phyloP scores from a whole-genome alignment of 2,113 vertebrate genomes.

The Hippolais icterina region DNA sequence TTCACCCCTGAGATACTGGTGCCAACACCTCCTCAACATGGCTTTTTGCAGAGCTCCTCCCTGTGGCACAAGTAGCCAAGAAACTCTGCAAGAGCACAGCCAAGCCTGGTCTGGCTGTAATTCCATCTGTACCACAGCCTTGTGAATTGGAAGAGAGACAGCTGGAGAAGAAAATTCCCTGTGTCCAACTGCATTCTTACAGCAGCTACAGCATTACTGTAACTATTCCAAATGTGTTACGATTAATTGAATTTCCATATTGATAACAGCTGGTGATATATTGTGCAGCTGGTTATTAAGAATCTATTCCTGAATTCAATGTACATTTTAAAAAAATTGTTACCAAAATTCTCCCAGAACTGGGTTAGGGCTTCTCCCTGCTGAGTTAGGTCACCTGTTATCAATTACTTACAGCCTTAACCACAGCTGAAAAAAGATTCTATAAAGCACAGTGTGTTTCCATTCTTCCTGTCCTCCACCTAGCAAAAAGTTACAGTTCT shows the following conservation, averaged over 20 bases:
- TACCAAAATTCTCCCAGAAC: neutral
- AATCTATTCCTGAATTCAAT: neutral
- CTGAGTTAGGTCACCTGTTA: neutral
- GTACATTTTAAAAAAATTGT: rapidly evolving
- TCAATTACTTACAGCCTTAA: neutral
- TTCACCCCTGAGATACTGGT: neutral
- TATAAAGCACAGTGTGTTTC: neutral
- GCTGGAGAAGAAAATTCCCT: neutral
- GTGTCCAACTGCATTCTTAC: neutral
- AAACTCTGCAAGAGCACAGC: neutral
- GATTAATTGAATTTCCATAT: neutral
- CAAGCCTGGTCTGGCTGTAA: neutral
- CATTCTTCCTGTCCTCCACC: neutral
- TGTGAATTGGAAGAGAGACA: neutral
- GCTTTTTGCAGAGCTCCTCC: neutral
- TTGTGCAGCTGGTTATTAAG: neutral
- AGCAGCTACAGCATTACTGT: neutral
- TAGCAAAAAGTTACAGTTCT: neutral
- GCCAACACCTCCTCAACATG: neutral
- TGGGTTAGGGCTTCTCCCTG: neutral
- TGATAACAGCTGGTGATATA: neutral
- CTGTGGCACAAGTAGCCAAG: neutral
- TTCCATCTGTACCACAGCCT: neutral
- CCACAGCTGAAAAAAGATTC: neutral
- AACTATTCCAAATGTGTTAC: neutral